Evolutionary conservation across 2,113 vertebrate species (phyloP), one percentile per base, ranked within the genome.

Genomic region (Heterotilapia buettikoferi): DNA sequence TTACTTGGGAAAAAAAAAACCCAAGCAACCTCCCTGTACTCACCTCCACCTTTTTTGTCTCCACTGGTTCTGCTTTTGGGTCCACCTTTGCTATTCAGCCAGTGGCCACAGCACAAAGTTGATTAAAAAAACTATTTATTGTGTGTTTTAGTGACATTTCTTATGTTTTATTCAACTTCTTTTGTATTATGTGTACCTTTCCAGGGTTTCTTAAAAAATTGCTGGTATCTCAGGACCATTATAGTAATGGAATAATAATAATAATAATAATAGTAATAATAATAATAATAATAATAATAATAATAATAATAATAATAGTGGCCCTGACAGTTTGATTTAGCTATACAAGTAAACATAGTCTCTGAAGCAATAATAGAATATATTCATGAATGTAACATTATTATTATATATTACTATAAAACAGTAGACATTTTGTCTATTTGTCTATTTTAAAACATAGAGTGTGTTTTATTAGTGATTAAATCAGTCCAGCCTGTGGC

Each of bases 81-180:
- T 36, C 29, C 16, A 36, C 59, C 59, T 0, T 33, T 33, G 16
- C 29, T 33, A 36, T 63, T 36, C 59, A 63, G 59, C 59, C 59
- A 33, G 1, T 19, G 59, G 59, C 29, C 59, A 63, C 59, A 33
- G 29, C 59, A 19, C 9, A 10, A 33, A 63, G 59, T 63, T 63
- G 29, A 1, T 33, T 18, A 3, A 1, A 33, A 33, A 31, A 13
- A 63, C 1, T 0, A 38, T 36, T 7, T 66, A 38, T n/a, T n/a
- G 4, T 38, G 61, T n/a, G 31, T 12, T 66, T 66, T 66, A 36
- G 4, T n/a, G 4, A n/a, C 4, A 0, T 1, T 36, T 36, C 5
- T n/a, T 66, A n/a, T 66, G 59, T 36, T 66, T 66, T 7, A 38
- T 66, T n/a, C 61, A 36, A 7, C 31, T 7, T 63, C 18, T 66